Evolutionary conservation across 1,140 invertebrate species (phyloP), one percentile per base, ranked within the genome.

Genomic region (Phocides pigmalion): DNA sequence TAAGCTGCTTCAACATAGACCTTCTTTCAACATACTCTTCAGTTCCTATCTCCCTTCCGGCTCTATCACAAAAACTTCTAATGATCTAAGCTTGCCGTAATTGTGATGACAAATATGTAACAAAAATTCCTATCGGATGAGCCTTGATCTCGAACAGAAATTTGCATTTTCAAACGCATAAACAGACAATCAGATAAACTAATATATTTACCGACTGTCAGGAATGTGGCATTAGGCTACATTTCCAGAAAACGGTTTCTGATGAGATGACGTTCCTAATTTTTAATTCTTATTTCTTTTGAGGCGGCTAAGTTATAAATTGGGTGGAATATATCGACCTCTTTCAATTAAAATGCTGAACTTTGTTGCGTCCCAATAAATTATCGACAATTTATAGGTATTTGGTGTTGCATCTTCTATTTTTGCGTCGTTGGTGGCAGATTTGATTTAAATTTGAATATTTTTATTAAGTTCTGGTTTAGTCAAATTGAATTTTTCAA

Each of bases 281-380:
- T 46, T 58, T 58, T 46, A 46, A 16, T 11, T 58, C 54, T 58
- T 58, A 46, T 58, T 58, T 58, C 49, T 37, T 58, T 17, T 16
- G 41, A 61, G 44, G 56, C 56, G 42, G 56, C 56, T 35, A 61
- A 47, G 49, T 5, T 61, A 47, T 61, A 61, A 61, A 61, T 61
- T 49, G 56, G 42, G 44, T 47, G 42, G 54, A 46, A 49, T 16
- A 61, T 61, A 61, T 61, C 56, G 56, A 47, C 56, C 56, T 61
- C 65, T 50, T 54, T 66, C 67, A 74, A 74, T 74, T 74, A 74
- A 74, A 74, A 74, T 70, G 62, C 63, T 74, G 50, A 42, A 61
- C 64, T 73, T 71, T 68, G 65, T 65, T 65, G 65, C 63, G 59
- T 58, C 35, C 65, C 47, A 70, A 73, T 71, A 74, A 62, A 74